Percentiles rank a stretch among this genome's conserved stretches.
phyloP scores from a whole-genome alignment of 2,113 vertebrate genomes.

The Saiga tatarica region DNA sequence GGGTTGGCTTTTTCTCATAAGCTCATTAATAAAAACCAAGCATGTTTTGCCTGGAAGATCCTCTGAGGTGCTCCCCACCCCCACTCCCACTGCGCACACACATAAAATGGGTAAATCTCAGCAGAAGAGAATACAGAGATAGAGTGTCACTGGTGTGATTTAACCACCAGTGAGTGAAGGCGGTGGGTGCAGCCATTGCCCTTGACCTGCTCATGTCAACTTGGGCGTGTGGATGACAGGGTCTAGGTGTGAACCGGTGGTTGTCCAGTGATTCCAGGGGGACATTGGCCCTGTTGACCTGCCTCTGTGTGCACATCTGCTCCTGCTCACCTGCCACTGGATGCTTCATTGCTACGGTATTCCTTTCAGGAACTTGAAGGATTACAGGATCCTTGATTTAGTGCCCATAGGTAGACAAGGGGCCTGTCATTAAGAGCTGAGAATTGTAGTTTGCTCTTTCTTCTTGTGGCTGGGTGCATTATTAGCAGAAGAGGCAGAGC shows the following conservation, averaged over 20 bases:
- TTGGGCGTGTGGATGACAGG: not conserved
- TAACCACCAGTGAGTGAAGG: slow-evolving; percentile 44
- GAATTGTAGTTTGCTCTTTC: not conserved
- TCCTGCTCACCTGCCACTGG: not conserved
- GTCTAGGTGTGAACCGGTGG: not conserved
- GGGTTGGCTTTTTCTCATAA: slow-evolving; percentile 61
- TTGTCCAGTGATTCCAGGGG: not conserved
- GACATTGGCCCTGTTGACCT: not conserved
- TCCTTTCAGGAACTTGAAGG: slow-evolving; percentile 31
- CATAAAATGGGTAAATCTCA: slow-evolving; percentile 52
- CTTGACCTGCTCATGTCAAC: not conserved
- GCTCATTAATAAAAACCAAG: slow-evolving; percentile 65
- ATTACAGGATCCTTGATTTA: slow-evolving; percentile 20
- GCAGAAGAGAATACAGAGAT: slow-evolving; percentile 19
- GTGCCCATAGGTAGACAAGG: not conserved
- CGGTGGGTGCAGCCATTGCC: not conserved
- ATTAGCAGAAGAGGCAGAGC: slow-evolving; percentile 27
- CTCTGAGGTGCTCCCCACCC: slow-evolving; percentile 43
- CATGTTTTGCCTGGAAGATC: slow-evolving; percentile 51
- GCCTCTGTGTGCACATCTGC: not conserved
- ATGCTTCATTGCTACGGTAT: not conserved
- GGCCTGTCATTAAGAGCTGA: slow-evolving; percentile 2
- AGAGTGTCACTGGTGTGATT: slow-evolving; percentile 36
- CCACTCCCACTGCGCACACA: not conserved
- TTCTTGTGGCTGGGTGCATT: slow-evolving; percentile 22